Percentiles rank a stretch among this genome's conserved stretches.
Evolutionary conservation across 1,140 invertebrate genomes (phyloP).

Genomic region (Saccostrea cuccullata): DNA sequence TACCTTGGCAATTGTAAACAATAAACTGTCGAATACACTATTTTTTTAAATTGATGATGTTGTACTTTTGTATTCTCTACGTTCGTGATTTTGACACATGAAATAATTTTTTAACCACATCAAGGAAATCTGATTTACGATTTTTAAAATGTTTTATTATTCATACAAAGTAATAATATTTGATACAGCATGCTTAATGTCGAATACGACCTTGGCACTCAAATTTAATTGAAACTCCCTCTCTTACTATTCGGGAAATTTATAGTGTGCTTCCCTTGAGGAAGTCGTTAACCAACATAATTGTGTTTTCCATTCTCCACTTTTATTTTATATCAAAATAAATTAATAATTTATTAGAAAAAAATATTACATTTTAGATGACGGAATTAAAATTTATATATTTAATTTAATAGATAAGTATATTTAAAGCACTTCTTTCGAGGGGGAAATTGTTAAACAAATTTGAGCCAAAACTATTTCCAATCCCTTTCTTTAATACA

Average conservation of each 20-base stretch:
- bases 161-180: not conserved
- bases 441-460: too few relatives aligned
- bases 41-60: not conserved
- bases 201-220: not conserved
- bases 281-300: not conserved
- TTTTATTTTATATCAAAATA: not conserved
- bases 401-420: not conserved
- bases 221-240: not conserved
- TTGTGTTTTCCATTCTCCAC: not conserved
- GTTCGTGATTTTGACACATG: not conserved
- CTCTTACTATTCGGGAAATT: not conserved
- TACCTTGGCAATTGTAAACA: too few relatives aligned
- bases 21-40: too few relatives aligned
- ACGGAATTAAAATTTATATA: not conserved
- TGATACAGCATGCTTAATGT: slow-evolving; percentile 20
- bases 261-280: not conserved
- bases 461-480: too few relatives aligned
- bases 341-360: not conserved
- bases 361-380: not conserved
- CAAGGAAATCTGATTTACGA: not conserved
- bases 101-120: slow-evolving; percentile 21
- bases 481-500: not conserved
- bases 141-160: not conserved
- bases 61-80: not conserved
- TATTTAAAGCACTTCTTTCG: too few relatives aligned